A percentile compares a stretch with the other conserved stretches of the same genome.
Conservation (phyloP, 2,113 vertebrate species). For the Myotis lucifugus region DNA sequence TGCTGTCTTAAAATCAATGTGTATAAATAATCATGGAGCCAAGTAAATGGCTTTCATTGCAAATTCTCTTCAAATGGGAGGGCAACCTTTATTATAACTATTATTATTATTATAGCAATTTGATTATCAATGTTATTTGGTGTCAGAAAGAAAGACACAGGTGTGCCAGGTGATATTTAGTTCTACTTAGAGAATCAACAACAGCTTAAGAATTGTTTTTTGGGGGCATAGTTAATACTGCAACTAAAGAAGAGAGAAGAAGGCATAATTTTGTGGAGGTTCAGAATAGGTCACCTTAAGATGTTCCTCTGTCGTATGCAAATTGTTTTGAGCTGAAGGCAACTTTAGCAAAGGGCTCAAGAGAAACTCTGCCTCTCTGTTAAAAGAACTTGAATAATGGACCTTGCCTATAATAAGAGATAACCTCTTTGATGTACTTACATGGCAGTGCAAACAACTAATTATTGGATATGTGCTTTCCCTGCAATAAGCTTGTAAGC, state of each 20-base stretch:
- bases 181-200: slow-evolving; percentile 32
- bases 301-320: background rate
- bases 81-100: background rate
- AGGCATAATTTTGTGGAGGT: background rate
- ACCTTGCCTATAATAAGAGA: background rate
- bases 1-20: slow-evolving; percentile 47
- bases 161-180: slow-evolving; percentile 46
- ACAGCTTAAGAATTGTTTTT: slow-evolving; percentile 37
- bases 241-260: slow-evolving; percentile 33
- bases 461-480: background rate
- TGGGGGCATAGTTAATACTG: background rate
- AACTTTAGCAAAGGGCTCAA: background rate
- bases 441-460: background rate
- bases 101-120: slow-evolving; percentile 29
- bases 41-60: slow-evolving; percentile 11
- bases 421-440: background rate
- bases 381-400: background rate
- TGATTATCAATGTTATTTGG: slow-evolving; percentile 43
- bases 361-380: background rate
- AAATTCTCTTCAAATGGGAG: slow-evolving; percentile 53
- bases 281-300: background rate
- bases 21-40: slow-evolving; percentile 28
- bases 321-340: background rate
- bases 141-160: slow-evolving; percentile 54
- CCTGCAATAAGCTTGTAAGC: background rate